Conservation (phyloP, 2,888 invertebrate genomes). For the Andrena chrysosceles region DNA sequence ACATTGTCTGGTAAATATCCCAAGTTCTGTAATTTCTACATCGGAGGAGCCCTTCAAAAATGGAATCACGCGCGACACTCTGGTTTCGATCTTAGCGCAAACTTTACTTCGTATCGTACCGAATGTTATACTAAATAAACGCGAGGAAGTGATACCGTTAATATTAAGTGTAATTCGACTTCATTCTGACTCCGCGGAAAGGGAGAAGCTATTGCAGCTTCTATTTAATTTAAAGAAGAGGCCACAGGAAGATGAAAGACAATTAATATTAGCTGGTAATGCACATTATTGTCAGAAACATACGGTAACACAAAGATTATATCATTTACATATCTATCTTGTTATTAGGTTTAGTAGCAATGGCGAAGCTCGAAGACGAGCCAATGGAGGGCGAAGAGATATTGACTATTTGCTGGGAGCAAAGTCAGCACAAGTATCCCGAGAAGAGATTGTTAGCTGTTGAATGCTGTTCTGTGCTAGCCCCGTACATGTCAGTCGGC, state of each 20-base stretch:
- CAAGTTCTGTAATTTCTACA: slow-evolving; percentile 79
- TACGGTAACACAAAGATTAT: not conserved
- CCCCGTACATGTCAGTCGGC: slow-evolving; percentile 88
- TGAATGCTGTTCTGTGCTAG: slow-evolving; percentile 89
- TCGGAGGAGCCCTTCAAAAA: slow-evolving; percentile 83
- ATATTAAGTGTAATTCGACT: slow-evolving; percentile 88
- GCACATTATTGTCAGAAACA: slow-evolving; percentile 9
- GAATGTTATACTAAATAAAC: slow-evolving; percentile 89
- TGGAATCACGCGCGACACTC: slow-evolving; percentile 82
- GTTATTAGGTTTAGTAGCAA: slow-evolving; percentile 84
- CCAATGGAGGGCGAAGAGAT: slow-evolving; percentile 88
- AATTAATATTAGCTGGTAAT: slow-evolving; percentile 86
- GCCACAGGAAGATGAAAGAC: slow-evolving; percentile 89
- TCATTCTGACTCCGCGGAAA: slow-evolving; percentile 86
- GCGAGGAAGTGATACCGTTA: slow-evolving; percentile 90
- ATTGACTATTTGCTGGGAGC: slow-evolving; percentile 91
- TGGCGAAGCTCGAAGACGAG: slow-evolving; percentile 85
- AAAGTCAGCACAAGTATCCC: slow-evolving; percentile 89
- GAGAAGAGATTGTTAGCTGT: slow-evolving; percentile 89
- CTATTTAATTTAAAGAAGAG: slow-evolving; percentile 90
- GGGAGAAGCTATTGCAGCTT: slow-evolving; percentile 89
- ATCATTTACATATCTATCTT: slow-evolving; percentile 12
- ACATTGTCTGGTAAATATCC: slow-evolving; percentile 85
- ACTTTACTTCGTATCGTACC: slow-evolving; percentile 89
- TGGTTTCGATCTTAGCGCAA: slow-evolving; percentile 86